Evolutionary conservation across 2,888 invertebrate species (phyloP).

Genomic region (Neoscelio sp.): DNA sequence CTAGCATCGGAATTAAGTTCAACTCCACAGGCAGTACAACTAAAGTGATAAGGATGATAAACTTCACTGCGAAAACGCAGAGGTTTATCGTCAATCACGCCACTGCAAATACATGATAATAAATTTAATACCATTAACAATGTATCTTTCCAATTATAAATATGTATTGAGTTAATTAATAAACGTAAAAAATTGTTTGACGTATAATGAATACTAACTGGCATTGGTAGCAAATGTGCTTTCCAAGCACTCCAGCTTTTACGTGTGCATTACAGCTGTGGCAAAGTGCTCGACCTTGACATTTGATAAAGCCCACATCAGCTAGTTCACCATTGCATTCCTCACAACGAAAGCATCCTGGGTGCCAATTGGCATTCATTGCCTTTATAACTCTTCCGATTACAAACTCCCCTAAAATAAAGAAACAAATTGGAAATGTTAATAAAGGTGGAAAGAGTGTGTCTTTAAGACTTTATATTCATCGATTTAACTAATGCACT

Average conservation of each 20-base stretch:
- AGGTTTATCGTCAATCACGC: conserved; percentile 95
- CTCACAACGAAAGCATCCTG: conserved; percentile 98
- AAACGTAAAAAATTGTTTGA: not conserved
- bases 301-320: conserved; percentile 98
- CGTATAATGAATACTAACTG: conserved; percentile 88
- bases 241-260: conserved; percentile 97
- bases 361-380: conserved; percentile 99
- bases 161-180: too few species aligned
- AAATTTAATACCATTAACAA: too few species aligned
- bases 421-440: not conserved
- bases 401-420: conserved; percentile 92
- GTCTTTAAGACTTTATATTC: too few species aligned
- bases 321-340: conserved; percentile 96
- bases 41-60: conserved; percentile 99
- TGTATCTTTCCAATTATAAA: too few species aligned
- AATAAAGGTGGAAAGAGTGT: not conserved
- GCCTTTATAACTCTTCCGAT: conserved; percentile 99
- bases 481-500: too few species aligned
- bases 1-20: conserved; percentile 98
- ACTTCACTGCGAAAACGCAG: conserved; percentile 97
- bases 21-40: conserved; percentile 95
- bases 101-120: conserved; percentile 85
- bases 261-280: conserved; percentile 98
- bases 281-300: conserved; percentile 93
- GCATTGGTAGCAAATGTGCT: conserved; percentile 99